phyloP scores from a whole-genome alignment of 2,797 vertebrate genomes.

The Falco concolor region DNA sequence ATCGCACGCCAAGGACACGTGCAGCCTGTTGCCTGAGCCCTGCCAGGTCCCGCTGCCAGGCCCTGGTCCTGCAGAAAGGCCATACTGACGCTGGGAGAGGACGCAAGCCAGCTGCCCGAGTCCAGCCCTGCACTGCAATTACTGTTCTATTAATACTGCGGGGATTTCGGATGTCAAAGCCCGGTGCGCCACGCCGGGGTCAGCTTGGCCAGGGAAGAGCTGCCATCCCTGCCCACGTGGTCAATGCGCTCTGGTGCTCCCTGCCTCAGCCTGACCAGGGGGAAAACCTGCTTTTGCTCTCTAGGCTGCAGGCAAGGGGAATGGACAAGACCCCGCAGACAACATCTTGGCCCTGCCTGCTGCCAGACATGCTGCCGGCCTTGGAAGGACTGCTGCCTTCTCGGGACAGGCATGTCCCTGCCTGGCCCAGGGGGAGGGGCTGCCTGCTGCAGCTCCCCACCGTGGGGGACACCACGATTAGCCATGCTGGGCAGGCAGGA shows the following conservation, averaged over 20 bases:
- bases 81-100: background rate
- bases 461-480: background rate
- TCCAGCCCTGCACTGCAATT: constrained; percentile 54
- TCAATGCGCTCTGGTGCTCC: rapidly evolving
- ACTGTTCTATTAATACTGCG: constrained; percentile 54
- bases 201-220: background rate
- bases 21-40: background rate
- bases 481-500: background rate
- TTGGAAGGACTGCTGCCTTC: background rate
- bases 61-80: background rate
- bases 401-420: background rate
- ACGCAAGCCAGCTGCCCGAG: background rate
- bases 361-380: background rate
- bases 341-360: background rate
- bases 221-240: background rate
- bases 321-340: background rate
- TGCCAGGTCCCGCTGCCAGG: background rate
- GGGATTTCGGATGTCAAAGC: constrained; percentile 52
- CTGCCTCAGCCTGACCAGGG: background rate
- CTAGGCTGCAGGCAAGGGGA: background rate
- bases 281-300: background rate
- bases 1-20: background rate
- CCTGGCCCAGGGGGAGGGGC: background rate
- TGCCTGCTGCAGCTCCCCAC: background rate
- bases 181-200: background rate